These are phyloP conservation scores for Rissa tridactyla DNA, from an alignment of 2,113 vertebrate genomes.

Conservation along the genomic window DNA sequence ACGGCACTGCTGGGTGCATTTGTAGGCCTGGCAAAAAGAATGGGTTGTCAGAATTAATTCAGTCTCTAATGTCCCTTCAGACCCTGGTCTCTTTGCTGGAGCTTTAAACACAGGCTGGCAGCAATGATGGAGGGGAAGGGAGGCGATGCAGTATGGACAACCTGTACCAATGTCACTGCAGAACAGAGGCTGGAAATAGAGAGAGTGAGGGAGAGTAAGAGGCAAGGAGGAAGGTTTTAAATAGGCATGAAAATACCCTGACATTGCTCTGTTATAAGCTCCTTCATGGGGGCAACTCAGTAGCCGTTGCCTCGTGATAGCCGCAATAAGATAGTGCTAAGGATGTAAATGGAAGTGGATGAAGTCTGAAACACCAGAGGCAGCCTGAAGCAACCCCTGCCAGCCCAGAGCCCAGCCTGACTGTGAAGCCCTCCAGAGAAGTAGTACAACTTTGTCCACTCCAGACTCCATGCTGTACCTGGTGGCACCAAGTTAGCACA, in stretches of 20 bases:
- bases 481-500: neutral
- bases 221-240: neutral
- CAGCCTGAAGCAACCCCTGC: neutral
- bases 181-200: neutral
- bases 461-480: neutral
- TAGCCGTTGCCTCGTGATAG: neutral
- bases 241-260: neutral
- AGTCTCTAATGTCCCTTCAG: neutral
- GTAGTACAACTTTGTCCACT: rapidly evolving
- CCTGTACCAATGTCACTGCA: rapidly evolving
- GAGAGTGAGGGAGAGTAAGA: neutral
- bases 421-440: neutral
- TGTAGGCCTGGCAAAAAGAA: neutral
- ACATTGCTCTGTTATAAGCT: neutral
- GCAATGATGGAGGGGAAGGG: neutral
- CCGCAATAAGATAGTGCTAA: neutral
- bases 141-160: neutral
- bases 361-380: neutral
- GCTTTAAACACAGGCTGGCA: neutral
- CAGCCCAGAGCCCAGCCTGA: neutral
- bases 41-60: neutral
- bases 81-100: neutral
- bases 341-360: neutral
- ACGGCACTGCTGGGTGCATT: neutral
- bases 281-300: neutral